Conservation (phyloP, 64 coral and sea anemone genomes). For the Trachythela sp. region DNA sequence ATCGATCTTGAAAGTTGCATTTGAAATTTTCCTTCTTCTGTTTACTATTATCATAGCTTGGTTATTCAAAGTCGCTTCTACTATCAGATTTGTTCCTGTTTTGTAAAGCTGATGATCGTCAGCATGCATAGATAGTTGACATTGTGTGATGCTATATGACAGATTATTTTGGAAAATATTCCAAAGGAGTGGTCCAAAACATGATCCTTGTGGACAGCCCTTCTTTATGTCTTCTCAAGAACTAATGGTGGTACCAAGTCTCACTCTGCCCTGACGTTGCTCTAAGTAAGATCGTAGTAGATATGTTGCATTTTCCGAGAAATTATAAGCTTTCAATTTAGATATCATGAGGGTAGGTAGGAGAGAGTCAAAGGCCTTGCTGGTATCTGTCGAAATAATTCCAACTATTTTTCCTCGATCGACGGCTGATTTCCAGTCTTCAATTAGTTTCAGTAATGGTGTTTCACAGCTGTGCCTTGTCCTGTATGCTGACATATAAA, state of each 20-base stretch:
- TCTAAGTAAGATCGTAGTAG: no score
- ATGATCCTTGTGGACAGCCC: slow-evolving; percentile 15
- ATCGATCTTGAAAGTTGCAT: no score
- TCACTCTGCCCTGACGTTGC: no score
- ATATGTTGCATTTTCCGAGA: no score
- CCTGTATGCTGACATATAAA: slow-evolving; percentile 29
- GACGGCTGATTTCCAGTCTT: slow-evolving; percentile 12
- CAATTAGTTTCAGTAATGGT: slow-evolving; percentile 20
- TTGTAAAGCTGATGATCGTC: no score
- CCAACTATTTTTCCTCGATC: neutral
- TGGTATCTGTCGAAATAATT: slow-evolving; percentile 8
- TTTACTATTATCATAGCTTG: no score
- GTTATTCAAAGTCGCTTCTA: no score
- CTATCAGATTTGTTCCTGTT: no score
- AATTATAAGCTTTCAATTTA: neutral
- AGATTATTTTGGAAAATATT: no score
- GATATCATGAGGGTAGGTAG: neutral
- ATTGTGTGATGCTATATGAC: neutral
- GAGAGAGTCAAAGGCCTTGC: slow-evolving; percentile 8
- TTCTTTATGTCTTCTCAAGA: neutral
- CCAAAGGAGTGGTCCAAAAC: no score
- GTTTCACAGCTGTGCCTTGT: slow-evolving; percentile 24
- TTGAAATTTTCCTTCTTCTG: no score
- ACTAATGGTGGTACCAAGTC: neutral
- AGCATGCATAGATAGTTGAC: neutral